Evolutionary conservation across 2,797 vertebrate species (phyloP).

Genomic region (Pogoniulus pusillus): DNA sequence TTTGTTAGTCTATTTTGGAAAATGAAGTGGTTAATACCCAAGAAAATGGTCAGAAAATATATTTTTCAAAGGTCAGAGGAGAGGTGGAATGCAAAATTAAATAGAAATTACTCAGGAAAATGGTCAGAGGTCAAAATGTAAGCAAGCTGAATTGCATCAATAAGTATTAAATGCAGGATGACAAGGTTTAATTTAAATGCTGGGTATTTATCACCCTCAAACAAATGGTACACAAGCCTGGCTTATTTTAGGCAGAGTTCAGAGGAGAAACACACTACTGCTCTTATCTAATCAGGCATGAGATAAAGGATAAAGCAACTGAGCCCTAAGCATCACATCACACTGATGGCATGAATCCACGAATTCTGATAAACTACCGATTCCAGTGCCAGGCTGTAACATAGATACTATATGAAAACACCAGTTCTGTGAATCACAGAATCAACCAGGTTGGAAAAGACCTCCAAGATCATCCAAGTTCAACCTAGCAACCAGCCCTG

Average conservation of each 20-base stretch:
- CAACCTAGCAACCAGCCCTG: too few relatives aligned
- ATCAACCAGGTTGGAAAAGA: too few relatives aligned
- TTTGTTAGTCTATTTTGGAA: background rate
- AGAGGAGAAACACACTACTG: background rate
- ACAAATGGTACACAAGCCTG: background rate
- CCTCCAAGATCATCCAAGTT: too few relatives aligned
- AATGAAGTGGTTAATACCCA: background rate
- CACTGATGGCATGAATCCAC: background rate
- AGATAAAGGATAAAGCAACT: slow-evolving; percentile 10
- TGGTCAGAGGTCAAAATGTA: background rate
- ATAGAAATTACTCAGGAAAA: background rate
- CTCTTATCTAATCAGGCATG: background rate
- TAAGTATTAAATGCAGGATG: background rate
- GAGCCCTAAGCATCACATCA: background rate
- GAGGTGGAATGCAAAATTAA: background rate
- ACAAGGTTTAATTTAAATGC: background rate
- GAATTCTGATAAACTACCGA: background rate
- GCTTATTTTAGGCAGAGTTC: background rate
- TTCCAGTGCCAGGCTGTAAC: background rate
- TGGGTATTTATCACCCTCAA: background rate
- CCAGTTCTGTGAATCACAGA: background rate
- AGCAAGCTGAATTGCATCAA: background rate
- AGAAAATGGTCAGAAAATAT: background rate
- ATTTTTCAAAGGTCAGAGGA: slow-evolving; percentile 1
- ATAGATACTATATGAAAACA: background rate